Conservation (phyloP, 2,797 vertebrate genomes). For the Hyperoplus immaculatus region DNA sequence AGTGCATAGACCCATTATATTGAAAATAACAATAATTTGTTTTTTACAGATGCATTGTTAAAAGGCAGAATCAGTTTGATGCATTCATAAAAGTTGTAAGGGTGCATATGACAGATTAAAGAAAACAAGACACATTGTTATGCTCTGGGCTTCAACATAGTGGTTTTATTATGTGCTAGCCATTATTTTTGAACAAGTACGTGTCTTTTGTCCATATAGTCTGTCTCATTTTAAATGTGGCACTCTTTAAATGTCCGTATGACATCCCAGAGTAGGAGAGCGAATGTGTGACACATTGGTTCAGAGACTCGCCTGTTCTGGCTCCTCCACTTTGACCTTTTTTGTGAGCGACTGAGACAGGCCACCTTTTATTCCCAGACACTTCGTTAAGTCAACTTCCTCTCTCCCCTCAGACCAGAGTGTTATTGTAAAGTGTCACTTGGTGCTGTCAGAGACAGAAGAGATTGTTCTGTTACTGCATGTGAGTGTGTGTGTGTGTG, state of each 20-base stretch:
- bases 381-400: slow-evolving; percentile 83
- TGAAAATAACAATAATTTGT: neutral
- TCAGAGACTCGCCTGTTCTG: slow-evolving; percentile 53
- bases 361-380: slow-evolving; percentile 80
- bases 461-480: slow-evolving; percentile 63
- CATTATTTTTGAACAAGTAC: neutral
- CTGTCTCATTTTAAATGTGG: slow-evolving; percentile 5
- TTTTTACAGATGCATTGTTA: neutral
- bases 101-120: neutral
- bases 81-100: neutral
- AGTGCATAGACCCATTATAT: neutral
- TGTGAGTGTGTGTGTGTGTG: slow-evolving; percentile 41
- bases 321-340: slow-evolving; percentile 74
- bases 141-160: neutral
- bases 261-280: slow-evolving; percentile 40
- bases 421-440: slow-evolving; percentile 83
- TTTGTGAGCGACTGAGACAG: slow-evolving; percentile 71
- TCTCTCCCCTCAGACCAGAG: slow-evolving; percentile 69
- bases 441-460: slow-evolving; percentile 73
- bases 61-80: neutral
- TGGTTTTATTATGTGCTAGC: neutral
- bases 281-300: slow-evolving; percentile 43
- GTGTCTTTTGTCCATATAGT: slow-evolving; percentile 21
- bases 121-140: slow-evolving; percentile 3
- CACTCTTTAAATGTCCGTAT: slow-evolving; percentile 30